These are phyloP conservation scores for Pelodytes ibericus DNA, from an alignment of 2,797 vertebrate genomes.

Conservation along the genomic window DNA sequence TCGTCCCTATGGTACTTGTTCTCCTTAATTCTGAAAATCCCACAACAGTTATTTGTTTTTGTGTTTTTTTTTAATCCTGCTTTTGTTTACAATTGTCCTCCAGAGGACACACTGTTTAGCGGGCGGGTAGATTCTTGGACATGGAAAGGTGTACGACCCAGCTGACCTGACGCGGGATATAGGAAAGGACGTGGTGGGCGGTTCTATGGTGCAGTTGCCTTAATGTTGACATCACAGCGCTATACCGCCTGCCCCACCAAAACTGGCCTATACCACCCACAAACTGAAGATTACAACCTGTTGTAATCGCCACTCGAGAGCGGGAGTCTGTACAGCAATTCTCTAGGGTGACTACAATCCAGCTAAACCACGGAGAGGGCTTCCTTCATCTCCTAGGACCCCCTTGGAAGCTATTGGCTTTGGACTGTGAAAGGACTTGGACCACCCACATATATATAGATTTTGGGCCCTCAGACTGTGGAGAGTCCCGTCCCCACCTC, in stretches of 20 bases:
- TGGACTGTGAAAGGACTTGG: not conserved
- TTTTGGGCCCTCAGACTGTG: not conserved
- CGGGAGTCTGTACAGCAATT: not conserved
- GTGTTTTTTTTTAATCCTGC: constrained; percentile 19
- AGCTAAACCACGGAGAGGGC: not conserved
- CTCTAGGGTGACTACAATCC: not conserved
- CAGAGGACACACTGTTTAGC: constrained; percentile 3
- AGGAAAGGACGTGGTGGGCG: not conserved
- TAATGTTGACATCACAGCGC: constrained; percentile 44
- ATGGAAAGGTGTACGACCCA: not conserved
- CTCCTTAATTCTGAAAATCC: constrained; percentile 5
- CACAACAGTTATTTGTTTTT: constrained; percentile 10
- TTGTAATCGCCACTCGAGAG: not conserved
- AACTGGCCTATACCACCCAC: too few species aligned
- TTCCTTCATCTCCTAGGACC: not conserved
- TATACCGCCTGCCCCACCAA: not conserved
- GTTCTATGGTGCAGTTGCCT: constrained; percentile 47
- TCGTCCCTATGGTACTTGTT: constrained; percentile 38
- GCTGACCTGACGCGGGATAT: not conserved
- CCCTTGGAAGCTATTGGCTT: constrained; percentile 1
- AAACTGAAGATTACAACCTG: too few species aligned
- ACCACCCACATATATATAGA: not conserved
- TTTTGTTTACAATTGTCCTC: constrained; percentile 52
- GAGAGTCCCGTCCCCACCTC: not conserved
- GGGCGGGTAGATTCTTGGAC: not conserved